A percentile compares a stretch with the other conserved stretches of the same genome.
phyloP scores from a whole-genome alignment of 37 sponge, comb jelly and placozoan genomes.

The Bolinopsis microptera region DNA sequence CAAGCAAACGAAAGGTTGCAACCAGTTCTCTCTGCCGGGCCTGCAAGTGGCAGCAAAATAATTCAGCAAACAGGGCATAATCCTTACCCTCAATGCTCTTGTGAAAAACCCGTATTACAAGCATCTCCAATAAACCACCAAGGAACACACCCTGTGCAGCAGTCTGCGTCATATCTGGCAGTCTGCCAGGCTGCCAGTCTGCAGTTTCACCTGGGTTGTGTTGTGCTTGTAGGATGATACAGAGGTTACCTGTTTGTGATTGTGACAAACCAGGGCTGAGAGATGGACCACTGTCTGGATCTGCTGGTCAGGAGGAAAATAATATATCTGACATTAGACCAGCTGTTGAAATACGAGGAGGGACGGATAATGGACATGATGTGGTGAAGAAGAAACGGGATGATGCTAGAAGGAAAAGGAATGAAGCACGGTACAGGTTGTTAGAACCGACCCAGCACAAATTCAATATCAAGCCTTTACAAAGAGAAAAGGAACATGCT shows the following conservation, averaged over 20 bases:
- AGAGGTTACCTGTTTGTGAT: background rate
- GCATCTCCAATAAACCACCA: too few species aligned
- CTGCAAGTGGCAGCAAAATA: too few species aligned
- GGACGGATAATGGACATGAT: background rate
- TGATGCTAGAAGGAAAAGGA: background rate
- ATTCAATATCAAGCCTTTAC: background rate
- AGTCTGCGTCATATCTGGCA: too few species aligned
- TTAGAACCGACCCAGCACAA: background rate
- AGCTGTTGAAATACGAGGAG: too few species aligned
- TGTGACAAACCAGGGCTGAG: too few species aligned
- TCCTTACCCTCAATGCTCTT: background rate
- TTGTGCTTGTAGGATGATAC: background rate
- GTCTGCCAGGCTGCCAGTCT: background rate
- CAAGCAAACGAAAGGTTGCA: background rate
- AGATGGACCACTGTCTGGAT: too few species aligned
- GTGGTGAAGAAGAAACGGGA: background rate
- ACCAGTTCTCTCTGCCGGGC: background rate
- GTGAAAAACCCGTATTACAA: background rate
- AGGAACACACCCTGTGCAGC: too few species aligned
- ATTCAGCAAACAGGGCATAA: background rate
- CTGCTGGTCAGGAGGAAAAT: too few species aligned
- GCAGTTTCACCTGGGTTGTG: background rate
- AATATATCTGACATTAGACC: too few species aligned
- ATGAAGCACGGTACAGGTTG: background rate
- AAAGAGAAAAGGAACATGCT: background rate